phyloP scores from a whole-genome alignment of 1,140 invertebrate genomes.

The Yoshiicerus persimilis region DNA sequence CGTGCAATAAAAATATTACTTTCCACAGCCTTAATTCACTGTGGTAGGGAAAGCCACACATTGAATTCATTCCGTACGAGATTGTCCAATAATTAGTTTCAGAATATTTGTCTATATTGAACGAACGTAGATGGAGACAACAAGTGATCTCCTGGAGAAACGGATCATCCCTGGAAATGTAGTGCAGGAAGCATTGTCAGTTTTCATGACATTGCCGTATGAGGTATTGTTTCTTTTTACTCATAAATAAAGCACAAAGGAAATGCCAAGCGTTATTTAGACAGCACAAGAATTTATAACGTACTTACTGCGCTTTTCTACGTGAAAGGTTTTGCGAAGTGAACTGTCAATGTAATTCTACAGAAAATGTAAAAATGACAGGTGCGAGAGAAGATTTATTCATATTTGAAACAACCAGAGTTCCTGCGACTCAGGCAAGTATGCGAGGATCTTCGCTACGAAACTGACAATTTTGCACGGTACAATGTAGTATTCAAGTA shows the following conservation, averaged over 20 bases:
- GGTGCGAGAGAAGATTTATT: conserved; percentile 26
- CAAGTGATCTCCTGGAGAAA: background rate
- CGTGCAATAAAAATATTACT: too few species aligned
- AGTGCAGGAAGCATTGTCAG: background rate
- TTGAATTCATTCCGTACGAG: too few species aligned
- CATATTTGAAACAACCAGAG: background rate
- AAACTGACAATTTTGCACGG: background rate
- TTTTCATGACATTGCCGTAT: background rate
- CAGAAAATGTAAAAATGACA: background rate
- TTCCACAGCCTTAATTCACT: too few species aligned
- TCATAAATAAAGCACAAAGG: too few species aligned
- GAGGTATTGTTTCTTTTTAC: background rate
- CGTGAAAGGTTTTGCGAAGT: too few species aligned
- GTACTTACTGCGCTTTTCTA: too few species aligned
- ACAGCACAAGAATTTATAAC: too few species aligned
- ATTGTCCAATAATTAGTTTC: too few species aligned
- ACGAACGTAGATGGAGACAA: background rate
- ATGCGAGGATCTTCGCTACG: background rate
- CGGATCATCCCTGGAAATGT: background rate
- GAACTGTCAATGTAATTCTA: too few species aligned
- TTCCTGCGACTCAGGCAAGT: background rate
- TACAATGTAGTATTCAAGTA: background rate
- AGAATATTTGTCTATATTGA: background rate
- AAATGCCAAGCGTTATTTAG: too few species aligned
- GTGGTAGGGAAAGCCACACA: too few species aligned